Base-by-base conservation (phyloP, 2,888 invertebrate genomes). In the Amiota mariae region DNA sequence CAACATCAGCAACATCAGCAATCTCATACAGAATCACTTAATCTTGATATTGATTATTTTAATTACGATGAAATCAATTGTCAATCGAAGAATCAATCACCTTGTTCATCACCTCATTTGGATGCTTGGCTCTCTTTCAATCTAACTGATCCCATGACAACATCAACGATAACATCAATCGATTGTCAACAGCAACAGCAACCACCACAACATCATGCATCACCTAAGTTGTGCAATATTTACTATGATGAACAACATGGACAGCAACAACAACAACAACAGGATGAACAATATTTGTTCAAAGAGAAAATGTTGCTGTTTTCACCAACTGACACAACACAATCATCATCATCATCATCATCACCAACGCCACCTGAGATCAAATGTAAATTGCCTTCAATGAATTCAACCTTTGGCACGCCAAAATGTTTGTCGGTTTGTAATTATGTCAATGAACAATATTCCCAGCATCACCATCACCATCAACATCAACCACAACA, bases 61-160 rank as follows among this genome's bases (percentile, higher is more conserved):
- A 90, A 90, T 84, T 90, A 90, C 79, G 88, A 90, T 75, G 90
- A 90, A 81, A 88, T 90, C 76, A 90, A 90, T 85, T 90, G 90
- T 76, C 90, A 90, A 82, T 90, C 90, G 63, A 90, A 90, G 80
- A 89, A 89, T 78, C 90, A 90, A 78, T 90, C 90, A 11, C 90
- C 90, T 2, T 90, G 90, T 77, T 89, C 90, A 6, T 90, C 90
- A 36, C 90, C 90, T 4, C 87, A 88, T 48, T 74, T 90, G 64
- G 90, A 90, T 80, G 89, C 90, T 49, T 90, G 90, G 90, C 82
- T 90, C 80, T 85, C 88, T 49, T 79, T 89, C 15, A 88, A 86
- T 72, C 79, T 89, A 68, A 80, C 82, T 73, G 88, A 88, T 1
- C 13, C 57, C 54, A 79, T 85, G 68, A 56, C 78, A 24, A 48